Evolutionary conservation across 2,797 vertebrate species (phyloP), one percentile per base, ranked within the genome.

Genomic region (Schizothorax lantsangensis): DNA sequence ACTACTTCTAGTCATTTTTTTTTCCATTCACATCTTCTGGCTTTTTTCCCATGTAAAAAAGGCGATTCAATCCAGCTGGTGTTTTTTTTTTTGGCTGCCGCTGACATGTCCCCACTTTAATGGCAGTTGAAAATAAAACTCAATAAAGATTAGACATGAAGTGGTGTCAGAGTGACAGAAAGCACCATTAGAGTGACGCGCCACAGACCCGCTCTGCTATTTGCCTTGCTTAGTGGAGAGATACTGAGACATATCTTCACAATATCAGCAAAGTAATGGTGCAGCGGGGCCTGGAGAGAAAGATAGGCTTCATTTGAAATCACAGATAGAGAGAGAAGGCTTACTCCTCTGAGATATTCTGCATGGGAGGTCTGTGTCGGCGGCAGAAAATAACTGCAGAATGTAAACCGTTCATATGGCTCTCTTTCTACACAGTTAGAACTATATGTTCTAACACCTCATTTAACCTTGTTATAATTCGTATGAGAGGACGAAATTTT

Each of bases 81-180:
- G 81, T 86, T 82, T 78, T 10, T 82, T 78, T 10, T 30, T 87
- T 90, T 82, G 23, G 72, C 81, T 84, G 74, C 19, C 26, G 26
- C 62, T 68, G 38, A 14, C 74, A 81, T 78, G 57, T 89, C 43
- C 87, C 85, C 52, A 81, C 84, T 86, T 90, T 91, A 86, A 90
- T 72, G 86, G 89, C 78, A 73, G 79, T 73, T 82, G 81, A 84
- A 88, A 89, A 87, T 45, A 89, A 88, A 89, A 90, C 89, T 90
- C 86, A 90, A 90, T 90, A 89, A 89, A 83, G 85, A 90, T 90
- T 77, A 91, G 78, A 64, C 40, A 26, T 78, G 54, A 83, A 66
- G 86, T 90, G 85, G 79, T 91, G 78, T 87, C 75, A 80, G 90
- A 92, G 88, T 87, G 89, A 89, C 91, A 92, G 86, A 86, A 91